Evolutionary conservation across 2,113 vertebrate species (phyloP).

Genomic region (Colistium nudipinnis): DNA sequence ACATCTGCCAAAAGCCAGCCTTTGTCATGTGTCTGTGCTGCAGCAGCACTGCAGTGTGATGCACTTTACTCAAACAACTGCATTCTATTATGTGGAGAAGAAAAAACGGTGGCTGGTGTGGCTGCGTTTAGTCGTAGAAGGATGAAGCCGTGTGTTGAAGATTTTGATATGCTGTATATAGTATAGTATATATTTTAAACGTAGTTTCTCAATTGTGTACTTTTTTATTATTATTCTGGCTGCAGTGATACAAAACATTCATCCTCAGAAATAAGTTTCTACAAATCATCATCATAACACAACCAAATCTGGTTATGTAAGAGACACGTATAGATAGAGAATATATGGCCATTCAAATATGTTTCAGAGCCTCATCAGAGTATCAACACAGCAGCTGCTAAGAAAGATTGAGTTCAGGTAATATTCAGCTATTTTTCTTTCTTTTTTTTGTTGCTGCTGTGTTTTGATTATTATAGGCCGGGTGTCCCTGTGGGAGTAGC

Average conservation of each 20-base stretch:
- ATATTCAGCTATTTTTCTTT: not conserved
- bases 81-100: conserved; percentile 40
- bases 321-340: too few relatives aligned
- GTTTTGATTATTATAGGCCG: conserved; percentile 21
- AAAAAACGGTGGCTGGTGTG: conserved; percentile 3
- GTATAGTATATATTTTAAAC: not conserved
- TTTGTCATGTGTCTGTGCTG: conserved; percentile 35
- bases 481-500: conserved; percentile 47
- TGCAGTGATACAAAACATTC: too few relatives aligned
- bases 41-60: conserved; percentile 24
- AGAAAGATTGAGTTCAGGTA: not conserved
- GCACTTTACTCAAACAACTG: conserved; percentile 13
- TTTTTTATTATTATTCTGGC: too few relatives aligned
- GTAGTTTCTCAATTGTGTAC: too few relatives aligned
- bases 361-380: not conserved
- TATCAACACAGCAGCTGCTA: not conserved
- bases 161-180: too few relatives aligned
- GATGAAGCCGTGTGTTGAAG: conserved; percentile 4
- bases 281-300: too few relatives aligned
- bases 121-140: conserved; percentile 7
- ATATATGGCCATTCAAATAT: not conserved
- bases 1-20: conserved; percentile 51
- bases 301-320: too few relatives aligned
- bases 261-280: too few relatives aligned
- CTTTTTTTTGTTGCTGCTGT: not conserved